Evolutionary conservation across 2,113 vertebrate genomes (phyloP), one percentile per base, ranked within the genome.

Genomic region (Oxyura jamaicensis): DNA sequence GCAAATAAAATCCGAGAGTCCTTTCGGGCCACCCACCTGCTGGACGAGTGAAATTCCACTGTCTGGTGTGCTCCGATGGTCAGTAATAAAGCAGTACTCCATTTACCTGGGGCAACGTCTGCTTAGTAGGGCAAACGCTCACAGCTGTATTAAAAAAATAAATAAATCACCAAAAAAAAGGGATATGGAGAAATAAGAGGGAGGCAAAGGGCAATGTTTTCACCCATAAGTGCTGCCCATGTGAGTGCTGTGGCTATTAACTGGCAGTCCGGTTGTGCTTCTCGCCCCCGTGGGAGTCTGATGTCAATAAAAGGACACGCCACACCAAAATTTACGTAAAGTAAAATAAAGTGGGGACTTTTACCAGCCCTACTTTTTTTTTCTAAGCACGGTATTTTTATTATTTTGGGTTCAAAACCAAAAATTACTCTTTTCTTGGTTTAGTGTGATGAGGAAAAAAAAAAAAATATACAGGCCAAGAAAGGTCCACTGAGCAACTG

Each of bases 81-180:
- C 33, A 2, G 31, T 2, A 5, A 5, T 0, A 17, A 17, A 36
- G 13, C 22, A 2, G 4, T 7, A 22, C 22, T 12, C 7, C 28
- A 0, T 36, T 5, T 14, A 4, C 20, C 28, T 15, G 1, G 1
- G 76, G 67, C 12, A 1, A 6, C 0, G 9, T 8, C 36, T 55
- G 3, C 48, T 6, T 8, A 16, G 33, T 8, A 33, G 5, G 20
- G 22, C 33, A 31, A 15, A 21, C 11, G 22, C 21, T 41, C 42
- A 7, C 2, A 9, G 20, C 50, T 25, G 50, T 8, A 10, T 56
- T 46, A 17, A n/a, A 41, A 28, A 28, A 41, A 18, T 11, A 7
- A 36, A 17, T 6, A 60, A 71, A 76, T 29, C 8, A 20, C 22
- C 6, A 39, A n/a, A 39, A n/a, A 39, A 39, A 4, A 4, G 19